A percentile compares a stretch with the other conserved stretches of the same genome.
Evolutionary conservation across 2,113 vertebrate species (phyloP).

Genomic region (Strix aluco): DNA sequence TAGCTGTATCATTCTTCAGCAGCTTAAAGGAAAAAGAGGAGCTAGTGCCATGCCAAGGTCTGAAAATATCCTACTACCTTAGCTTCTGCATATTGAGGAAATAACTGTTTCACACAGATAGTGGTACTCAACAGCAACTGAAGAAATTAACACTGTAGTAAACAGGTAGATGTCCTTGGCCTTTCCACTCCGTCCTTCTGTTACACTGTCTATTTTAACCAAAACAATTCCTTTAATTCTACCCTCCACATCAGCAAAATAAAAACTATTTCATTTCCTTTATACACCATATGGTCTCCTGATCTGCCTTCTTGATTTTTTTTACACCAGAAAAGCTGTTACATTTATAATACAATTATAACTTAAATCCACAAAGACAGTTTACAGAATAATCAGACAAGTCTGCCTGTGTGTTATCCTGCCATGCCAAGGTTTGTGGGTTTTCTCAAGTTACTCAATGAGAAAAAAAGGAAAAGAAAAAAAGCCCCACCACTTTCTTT

Average conservation of each 20-base stretch:
- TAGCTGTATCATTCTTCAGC: conserved; percentile 13
- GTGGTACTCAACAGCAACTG: background rate
- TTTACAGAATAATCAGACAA: background rate
- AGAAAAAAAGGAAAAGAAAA: background rate
- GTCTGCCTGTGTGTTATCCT: background rate
- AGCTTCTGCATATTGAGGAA: conserved; percentile 13
- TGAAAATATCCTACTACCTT: conserved; percentile 11
- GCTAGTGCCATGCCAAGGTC: background rate
- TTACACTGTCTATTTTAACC: conserved; percentile 12
- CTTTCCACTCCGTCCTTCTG: conserved; percentile 1
- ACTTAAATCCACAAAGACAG: conserved; percentile 3
- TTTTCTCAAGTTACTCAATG: background rate
- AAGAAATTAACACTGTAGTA: background rate
- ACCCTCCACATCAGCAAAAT: background rate
- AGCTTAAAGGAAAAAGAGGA: background rate
- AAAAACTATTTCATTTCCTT: conserved; percentile 17
- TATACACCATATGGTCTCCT: conserved; percentile 1
- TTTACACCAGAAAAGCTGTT: conserved; percentile 32
- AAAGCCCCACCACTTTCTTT: background rate
- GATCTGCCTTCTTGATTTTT: conserved; percentile 29
- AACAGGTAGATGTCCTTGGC: conserved; percentile 32
- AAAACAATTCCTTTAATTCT: conserved; percentile 20
- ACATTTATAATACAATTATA: conserved; percentile 15
- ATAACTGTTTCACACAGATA: background rate
- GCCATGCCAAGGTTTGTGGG: background rate